phyloP scores from a whole-genome alignment of 2,797 vertebrate genomes.

The Triplophysa bombifrons region DNA sequence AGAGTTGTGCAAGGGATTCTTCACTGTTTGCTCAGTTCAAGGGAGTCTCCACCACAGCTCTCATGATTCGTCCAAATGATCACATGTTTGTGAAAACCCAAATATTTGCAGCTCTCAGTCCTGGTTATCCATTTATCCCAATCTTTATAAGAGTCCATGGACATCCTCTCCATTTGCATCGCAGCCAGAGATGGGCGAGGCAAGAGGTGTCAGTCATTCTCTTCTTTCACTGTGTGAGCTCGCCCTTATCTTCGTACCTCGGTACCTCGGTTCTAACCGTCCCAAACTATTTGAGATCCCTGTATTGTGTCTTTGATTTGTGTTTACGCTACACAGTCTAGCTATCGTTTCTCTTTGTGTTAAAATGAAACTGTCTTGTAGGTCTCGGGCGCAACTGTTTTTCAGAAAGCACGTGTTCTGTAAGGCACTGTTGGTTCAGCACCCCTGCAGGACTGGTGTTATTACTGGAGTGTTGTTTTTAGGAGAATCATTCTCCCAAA shows the following conservation, averaged over 20 bases:
- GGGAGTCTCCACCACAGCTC: slow-evolving; percentile 31
- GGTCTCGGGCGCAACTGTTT: neutral
- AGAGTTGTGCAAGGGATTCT: slow-evolving; percentile 47
- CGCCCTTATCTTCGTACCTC: slow-evolving; percentile 1
- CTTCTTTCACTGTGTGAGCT: slow-evolving; percentile 24
- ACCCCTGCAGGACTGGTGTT: slow-evolving; percentile 13
- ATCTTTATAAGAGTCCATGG: neutral
- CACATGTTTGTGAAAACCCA: neutral
- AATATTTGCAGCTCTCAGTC: neutral
- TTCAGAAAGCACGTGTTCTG: slow-evolving; percentile 1
- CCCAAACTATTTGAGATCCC: neutral
- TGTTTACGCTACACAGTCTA: neutral
- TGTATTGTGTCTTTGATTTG: neutral
- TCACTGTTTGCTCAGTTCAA: slow-evolving; percentile 54
- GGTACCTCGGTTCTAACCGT: neutral
- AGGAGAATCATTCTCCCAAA: neutral
- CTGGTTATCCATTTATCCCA: neutral
- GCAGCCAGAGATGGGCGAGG: slow-evolving; percentile 51
- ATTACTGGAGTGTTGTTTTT: neutral
- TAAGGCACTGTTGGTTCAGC: neutral
- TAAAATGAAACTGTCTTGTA: slow-evolving; percentile 15
- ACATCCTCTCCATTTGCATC: slow-evolving; percentile 16
- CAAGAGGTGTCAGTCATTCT: slow-evolving; percentile 47
- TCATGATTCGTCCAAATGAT: slow-evolving; percentile 28
- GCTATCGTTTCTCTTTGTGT: slow-evolving; percentile 28